These are phyloP conservation scores for Dinoponera quadriceps DNA, from an alignment of 1,140 invertebrate genomes.

Conservation along the genomic window DNA sequence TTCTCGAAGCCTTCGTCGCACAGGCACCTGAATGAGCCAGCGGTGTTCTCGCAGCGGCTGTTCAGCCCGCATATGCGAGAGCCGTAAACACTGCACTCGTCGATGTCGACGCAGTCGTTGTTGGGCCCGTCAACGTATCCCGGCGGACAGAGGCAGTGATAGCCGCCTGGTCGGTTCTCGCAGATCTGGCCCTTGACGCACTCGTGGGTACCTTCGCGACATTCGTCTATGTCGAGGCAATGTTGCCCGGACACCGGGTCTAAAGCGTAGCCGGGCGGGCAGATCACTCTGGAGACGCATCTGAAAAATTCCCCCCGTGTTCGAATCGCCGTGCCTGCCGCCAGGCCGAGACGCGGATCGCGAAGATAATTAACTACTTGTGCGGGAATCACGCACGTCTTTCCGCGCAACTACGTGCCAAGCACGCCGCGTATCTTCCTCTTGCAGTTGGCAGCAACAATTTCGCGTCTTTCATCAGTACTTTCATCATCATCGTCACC, in stretches of 20 bases:
- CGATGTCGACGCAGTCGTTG: constrained; percentile 87
- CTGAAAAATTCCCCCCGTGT: constrained; percentile 54
- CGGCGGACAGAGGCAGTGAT: constrained; percentile 90
- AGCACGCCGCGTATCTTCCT: too few species aligned
- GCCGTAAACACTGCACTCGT: constrained; percentile 87
- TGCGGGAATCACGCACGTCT: neutral
- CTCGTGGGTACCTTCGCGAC: constrained; percentile 87
- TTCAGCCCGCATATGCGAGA: constrained; percentile 76
- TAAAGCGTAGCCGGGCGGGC: constrained; percentile 91
- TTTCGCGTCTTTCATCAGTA: too few species aligned
- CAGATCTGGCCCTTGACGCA: constrained; percentile 91
- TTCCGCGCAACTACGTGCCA: neutral
- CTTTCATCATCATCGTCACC: too few species aligned
- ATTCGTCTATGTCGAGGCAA: constrained; percentile 91
- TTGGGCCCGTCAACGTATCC: constrained; percentile 81
- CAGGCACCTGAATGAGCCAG: constrained; percentile 87
- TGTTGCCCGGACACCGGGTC: constrained; percentile 70
- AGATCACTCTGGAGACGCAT: constrained; percentile 88
- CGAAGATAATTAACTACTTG: too few species aligned
- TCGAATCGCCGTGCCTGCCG: neutral
- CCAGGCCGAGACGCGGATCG: too few species aligned
- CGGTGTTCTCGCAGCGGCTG: constrained; percentile 86
- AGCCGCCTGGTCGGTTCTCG: constrained; percentile 91
- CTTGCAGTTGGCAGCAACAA: too few species aligned
- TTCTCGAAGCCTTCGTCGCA: constrained; percentile 90